Base-by-base conservation (phyloP, 1,140 invertebrate species). In the Bathynomus jamesi region DNA sequence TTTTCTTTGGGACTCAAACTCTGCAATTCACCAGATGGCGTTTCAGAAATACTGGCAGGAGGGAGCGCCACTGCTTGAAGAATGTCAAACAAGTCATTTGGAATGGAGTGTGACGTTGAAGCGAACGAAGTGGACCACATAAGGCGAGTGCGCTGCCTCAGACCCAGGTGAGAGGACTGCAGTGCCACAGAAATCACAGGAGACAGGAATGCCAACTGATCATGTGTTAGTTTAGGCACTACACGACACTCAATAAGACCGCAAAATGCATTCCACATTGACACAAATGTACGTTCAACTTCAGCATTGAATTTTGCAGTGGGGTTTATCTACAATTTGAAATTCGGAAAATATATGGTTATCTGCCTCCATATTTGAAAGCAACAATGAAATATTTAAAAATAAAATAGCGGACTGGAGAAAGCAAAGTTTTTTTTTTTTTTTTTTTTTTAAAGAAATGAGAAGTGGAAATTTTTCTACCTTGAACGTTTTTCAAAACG, bases 201-300 rank as follows among this genome's bases (percentile, higher is more conserved):
- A 21, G 40, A 64, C 3, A 75, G 17, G 17, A 10, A 40, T 21
- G 17, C 65, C 5, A 75, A 46, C 13, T 69, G 60, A 13, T 75
- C 73, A 21, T 46, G 17, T 17, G 65, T 31, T n/a, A 60, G 27
- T 24, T 40, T 65, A 13, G 32, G 40, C 0, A 65, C 67, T 65
- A 71, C 32, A 17, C 68, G 67, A 1, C 25, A 32, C 24, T 69
- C 60, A 25, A 75, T 24, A 8, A 75, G 61, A 28, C 27, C 13
- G 25, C 30, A 40, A 30, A 68, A 75, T 28, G 28, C 27, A 21
- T 62, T 69, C 28, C 70, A 65, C 40, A 71, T 68, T 13, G 10
- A 5, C n/a, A 75, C 40, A 40, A 69, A 69, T 53, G 53, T 40
- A 46, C 32, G 53, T 64, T 71, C 73, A 21, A 68, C 65, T 4